Conservation (phyloP, 2,797 vertebrate species). For the Rhynchonycteris naso region DNA sequence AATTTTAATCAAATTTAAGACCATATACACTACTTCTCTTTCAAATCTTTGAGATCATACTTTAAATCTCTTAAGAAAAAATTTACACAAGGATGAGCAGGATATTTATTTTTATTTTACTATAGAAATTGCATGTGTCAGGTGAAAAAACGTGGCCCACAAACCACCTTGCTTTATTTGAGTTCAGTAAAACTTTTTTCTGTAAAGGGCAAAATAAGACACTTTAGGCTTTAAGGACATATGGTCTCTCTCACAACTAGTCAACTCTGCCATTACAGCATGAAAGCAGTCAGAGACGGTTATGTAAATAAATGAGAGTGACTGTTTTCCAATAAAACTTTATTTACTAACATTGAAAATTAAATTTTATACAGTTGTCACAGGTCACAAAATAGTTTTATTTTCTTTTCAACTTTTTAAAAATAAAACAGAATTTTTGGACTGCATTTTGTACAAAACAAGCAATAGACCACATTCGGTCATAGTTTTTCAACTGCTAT, state of each 20-base stretch:
- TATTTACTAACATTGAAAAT: background rate
- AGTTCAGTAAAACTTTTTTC: background rate
- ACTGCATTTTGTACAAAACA: background rate
- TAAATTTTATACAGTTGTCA: background rate
- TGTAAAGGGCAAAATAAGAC: background rate
- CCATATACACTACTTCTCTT: background rate
- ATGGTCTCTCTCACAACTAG: background rate
- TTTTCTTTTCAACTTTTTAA: background rate
- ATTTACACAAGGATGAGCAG: background rate
- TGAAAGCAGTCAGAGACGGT: background rate
- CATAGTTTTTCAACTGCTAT: background rate
- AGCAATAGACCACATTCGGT: background rate
- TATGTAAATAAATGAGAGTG: background rate
- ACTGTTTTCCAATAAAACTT: background rate
- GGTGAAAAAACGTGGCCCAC: background rate
- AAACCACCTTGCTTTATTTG: background rate
- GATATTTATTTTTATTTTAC: background rate
- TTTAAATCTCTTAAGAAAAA: conserved; percentile 1
- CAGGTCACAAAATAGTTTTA: background rate
- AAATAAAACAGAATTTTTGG: background rate
- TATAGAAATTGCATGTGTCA: background rate
- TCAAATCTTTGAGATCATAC: background rate
- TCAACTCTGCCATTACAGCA: background rate
- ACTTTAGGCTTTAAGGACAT: background rate
- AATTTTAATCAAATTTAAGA: conserved; percentile 2